Conservation (phyloP, 2,888 invertebrate species). For the Autographa pulchrina region DNA sequence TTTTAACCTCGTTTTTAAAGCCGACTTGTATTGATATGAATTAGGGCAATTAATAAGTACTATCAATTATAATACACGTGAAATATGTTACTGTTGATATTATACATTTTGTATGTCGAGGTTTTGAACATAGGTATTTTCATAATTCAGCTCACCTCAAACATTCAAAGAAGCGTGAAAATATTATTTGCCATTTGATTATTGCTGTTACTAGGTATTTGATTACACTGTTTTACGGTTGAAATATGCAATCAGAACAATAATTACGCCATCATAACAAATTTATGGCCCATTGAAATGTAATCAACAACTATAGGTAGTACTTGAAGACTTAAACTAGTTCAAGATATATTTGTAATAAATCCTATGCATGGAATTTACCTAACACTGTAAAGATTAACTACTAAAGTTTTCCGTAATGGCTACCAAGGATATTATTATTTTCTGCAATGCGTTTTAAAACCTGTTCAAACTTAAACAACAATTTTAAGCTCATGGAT, state of each 20-base stretch:
- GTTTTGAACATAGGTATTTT: not conserved
- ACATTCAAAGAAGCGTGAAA: slow-evolving; percentile 27
- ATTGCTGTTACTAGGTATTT: slow-evolving; percentile 53
- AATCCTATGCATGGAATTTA: not conserved
- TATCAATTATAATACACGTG: not conserved
- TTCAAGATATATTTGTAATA: slow-evolving; percentile 15
- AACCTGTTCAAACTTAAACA: too few species aligned
- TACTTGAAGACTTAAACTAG: slow-evolving; percentile 20
- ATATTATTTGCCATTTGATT: slow-evolving; percentile 50
- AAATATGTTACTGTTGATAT: not conserved
- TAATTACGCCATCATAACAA: slow-evolving; percentile 56
- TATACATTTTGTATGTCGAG: not conserved
- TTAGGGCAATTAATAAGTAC: not conserved
- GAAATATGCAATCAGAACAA: slow-evolving; percentile 53
- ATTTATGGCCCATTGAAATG: slow-evolving; percentile 61
- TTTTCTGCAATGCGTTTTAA: not conserved
- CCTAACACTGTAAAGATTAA: slow-evolving; percentile 1
- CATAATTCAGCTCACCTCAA: slow-evolving; percentile 4
- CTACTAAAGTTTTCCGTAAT: not conserved
- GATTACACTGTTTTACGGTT: slow-evolving; percentile 52
- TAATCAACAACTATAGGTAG: slow-evolving; percentile 48
- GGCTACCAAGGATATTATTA: not conserved
- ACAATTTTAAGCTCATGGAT: too few species aligned
- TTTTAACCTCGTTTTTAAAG: slow-evolving; percentile 1
- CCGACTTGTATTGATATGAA: not conserved